Base-by-base conservation (phyloP, 2,797 vertebrate genomes). In the Catharus ustulatus region DNA sequence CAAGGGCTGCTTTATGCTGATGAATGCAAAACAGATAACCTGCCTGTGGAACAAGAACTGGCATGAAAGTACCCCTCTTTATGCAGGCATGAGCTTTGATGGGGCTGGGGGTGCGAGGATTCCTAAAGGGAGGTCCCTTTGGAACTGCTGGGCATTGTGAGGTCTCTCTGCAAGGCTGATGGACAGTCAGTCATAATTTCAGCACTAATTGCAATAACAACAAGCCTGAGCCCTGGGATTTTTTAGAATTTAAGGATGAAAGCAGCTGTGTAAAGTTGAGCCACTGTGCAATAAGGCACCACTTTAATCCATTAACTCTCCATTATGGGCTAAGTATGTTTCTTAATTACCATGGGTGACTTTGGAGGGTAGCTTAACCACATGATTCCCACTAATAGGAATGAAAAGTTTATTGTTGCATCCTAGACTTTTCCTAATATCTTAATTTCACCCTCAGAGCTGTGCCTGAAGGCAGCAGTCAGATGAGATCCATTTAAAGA, bases 251-350 rank as follows among this genome's bases (percentile, higher is more conserved):
- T 87, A 68, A 80, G 62, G 57, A 87, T 87, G 78, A 92, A 94
- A 96, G 87, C 7, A 4, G 54, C 68, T 0, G 0, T 30, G 24
- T 32, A 57, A 69, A 82, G 67, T 42, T 46, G 76, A 95, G 77
- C 59, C 49, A 76, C 84, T 59, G 49, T 6, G 58, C 84, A 95
- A 71, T 88, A 89, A 84, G 58, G 46, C 84, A 90, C 69, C 58
- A 9, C 54, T 93, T 91, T 91, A 85, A 95, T 89, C 75, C 81
- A 93, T 94, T 95, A 94, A 85, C 45, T 89, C 82, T 58, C 89
- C 64, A 92, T 95, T 87, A 95, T 5, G 23, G 42, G 58, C 30
- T 92, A 91, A 93, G 61, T 34, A 77, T 48, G 38, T 43, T 84
- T 61, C 87, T 58, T 89, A 92, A 95, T 95, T 93, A 92, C 62